Percentiles rank a stretch among this genome's conserved stretches.
phyloP scores from a whole-genome alignment of 2,888 invertebrate species.

The Lissonota sp. region DNA sequence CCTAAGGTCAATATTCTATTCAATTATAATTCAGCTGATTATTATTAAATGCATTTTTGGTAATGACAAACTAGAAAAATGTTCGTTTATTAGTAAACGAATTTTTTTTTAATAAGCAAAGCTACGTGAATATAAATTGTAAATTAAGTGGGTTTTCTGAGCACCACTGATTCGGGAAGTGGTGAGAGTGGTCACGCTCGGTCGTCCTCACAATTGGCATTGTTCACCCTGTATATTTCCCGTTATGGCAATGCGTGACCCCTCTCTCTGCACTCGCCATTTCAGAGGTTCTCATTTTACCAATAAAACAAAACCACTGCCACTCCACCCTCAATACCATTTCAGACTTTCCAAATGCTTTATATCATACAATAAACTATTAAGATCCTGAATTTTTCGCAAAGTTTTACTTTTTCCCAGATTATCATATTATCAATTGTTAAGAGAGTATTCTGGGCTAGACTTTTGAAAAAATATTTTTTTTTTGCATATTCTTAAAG shows the following conservation, averaged over 20 bases:
- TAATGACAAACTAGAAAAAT: too few species aligned
- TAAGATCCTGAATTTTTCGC: not conserved
- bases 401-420: not conserved
- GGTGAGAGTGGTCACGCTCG: conserved; percentile 50
- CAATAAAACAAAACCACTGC: not conserved
- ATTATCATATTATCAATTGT: not conserved
- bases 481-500: too few species aligned
- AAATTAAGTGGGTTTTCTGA: conserved; percentile 5
- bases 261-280: conserved; percentile 20
- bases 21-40: too few species aligned
- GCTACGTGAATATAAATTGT: too few species aligned
- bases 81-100: too few species aligned
- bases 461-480: too few species aligned
- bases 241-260: conserved; percentile 34
- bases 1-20: too few species aligned
- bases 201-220: conserved; percentile 46
- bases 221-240: conserved; percentile 41
- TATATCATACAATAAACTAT: not conserved
- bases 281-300: conserved; percentile 28
- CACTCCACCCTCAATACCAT: not conserved
- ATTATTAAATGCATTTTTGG: too few species aligned
- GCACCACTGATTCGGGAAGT: conserved; percentile 48
- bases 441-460: too few species aligned
- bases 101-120: too few species aligned
- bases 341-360: not conserved